A percentile compares a stretch with the other conserved stretches of the same genome.
Evolutionary conservation across 2,888 invertebrate species (phyloP).

Genomic region (Clostera curtula): DNA sequence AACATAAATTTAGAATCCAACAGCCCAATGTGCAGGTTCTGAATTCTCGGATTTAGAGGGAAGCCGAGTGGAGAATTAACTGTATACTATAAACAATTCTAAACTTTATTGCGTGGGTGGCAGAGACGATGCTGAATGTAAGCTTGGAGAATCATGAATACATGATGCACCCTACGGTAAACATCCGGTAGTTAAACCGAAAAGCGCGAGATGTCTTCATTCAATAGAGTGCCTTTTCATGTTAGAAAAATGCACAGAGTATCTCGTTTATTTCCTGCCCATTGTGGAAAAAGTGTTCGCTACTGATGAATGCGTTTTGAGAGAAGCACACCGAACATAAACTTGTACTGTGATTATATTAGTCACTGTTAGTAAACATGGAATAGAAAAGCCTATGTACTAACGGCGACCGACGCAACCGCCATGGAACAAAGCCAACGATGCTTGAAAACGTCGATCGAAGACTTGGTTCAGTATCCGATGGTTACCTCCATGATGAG

Average conservation of each 20-base stretch:
- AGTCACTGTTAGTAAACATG: slow-evolving; percentile 34
- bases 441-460: slow-evolving; percentile 53
- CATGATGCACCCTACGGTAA: slow-evolving; percentile 24
- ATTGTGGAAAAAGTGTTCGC: slow-evolving; percentile 15
- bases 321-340: slow-evolving; percentile 10
- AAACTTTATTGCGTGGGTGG: slow-evolving; percentile 9
- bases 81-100: no score
- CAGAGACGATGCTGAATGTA: slow-evolving; percentile 12
- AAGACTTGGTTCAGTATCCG: slow-evolving; percentile 36
- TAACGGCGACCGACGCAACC: slow-evolving; percentile 41
- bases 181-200: slow-evolving; percentile 49
- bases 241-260: slow-evolving; percentile 28
- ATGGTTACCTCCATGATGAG: slow-evolving; percentile 43
- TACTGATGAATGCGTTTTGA: slow-evolving; percentile 8
- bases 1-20: slow-evolving; percentile 27
- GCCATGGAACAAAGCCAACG: slow-evolving; percentile 48
- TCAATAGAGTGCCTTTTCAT: slow-evolving; percentile 46
- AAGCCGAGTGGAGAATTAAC: slow-evolving; percentile 5
- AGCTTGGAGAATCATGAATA: slow-evolving; percentile 6
- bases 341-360: slow-evolving; percentile 18
- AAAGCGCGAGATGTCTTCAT: slow-evolving; percentile 33
- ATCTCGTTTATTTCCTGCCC: slow-evolving; percentile 15
- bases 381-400: slow-evolving; percentile 18
- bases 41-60: slow-evolving; percentile 24
- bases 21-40: slow-evolving; percentile 26